Evolutionary conservation across 2,113 vertebrate genomes (phyloP), one percentile per base, ranked within the genome.

Genomic region (Hyla sarda): DNA sequence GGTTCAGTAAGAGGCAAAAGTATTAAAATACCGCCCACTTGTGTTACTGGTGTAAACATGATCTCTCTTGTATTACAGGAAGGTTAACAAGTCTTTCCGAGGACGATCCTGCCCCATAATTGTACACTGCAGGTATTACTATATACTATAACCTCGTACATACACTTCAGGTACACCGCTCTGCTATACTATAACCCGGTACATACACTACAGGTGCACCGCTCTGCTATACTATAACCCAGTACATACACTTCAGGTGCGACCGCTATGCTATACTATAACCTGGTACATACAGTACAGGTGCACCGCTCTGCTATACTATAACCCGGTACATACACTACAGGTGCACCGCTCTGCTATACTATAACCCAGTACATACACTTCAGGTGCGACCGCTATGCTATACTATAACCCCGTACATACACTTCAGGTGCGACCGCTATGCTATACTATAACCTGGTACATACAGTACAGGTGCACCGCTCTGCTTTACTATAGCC

Each of bases 81-180:
- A 99, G 88, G 98, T 99, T 91, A 99, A 99, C 92, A 99, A 99
- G 92, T 99, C 98, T 89, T 99, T 98, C 94, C 94, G 97, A 85
- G 97, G 98, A 79, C 97, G 98, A 45, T 99, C 98, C 88, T 99
- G 98, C 88, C 98, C 98, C 78, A 97, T 99, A 90, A 97, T 97
- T 3, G 97, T 99, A 88, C 98, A 99, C 91, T 99, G 98, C 97
- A 98, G 98, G 98, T 99, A 96, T 80, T 13, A 4, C 41, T 0
- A 12, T 58, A 58, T 58, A n/a, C 56, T 58, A 58, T 9, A 58
- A 1, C 19, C n/a, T 25, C 3, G 60, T 25, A 7, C 65, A 32
- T 69, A 34, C 16, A 69, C 28, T 69, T 7, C 65, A 69, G 32
- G 54, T n/a, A 21, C 54, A 69, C 65, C 3, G 28, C 30, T 30